Base-by-base conservation (phyloP, 2,797 vertebrate species). In the Dermochelys coriacea region DNA sequence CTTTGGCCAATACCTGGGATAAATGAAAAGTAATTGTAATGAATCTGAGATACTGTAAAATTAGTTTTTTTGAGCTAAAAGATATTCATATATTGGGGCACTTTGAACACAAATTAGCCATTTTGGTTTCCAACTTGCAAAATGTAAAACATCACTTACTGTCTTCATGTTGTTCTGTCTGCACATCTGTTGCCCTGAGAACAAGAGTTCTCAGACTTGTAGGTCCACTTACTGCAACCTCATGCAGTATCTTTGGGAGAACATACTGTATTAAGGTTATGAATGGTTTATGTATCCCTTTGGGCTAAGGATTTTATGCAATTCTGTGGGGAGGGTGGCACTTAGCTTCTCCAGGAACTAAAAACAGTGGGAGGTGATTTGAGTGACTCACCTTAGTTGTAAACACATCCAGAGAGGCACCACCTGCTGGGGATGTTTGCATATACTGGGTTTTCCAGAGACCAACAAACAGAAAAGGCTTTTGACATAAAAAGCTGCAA, bases 11-110 rank as follows among this genome's bases (percentile, higher is more conserved):
- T 92, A 18, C 14, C 61, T 64, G 61, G 59, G 6, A 47, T 61
- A 3, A 6, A 68, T 83, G 74, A 21, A 10, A 10, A 80, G 12
- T 88, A 37, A 11, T 0, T 16, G 52, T 1, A 1, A 31, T 80
- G 10, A 31, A 2, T 85, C 27, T 25, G 45, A 81, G n/a, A 74
- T 47, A 64, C 14, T 84, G 9, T 74, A 19, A 47, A 74, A 90
- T 34, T 19, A 12, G 45, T 31, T 31, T 29, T 55, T 84, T 61
- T 74, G 41, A 19, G 34, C 78, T 74, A 31, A 85, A 31, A 87
- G 21, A 71, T 50, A 78, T 12, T 47, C 0, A 4, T 3, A 37
- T 87, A 49, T 52, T 50, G 77, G 5, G 34, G 1, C 71, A 41
- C 75, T 85, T 88, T 55, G 34, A 55, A 51, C 88, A 37, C 18